Base-by-base conservation (phyloP, 2,113 vertebrate genomes). In the Apteryx mantelli region DNA sequence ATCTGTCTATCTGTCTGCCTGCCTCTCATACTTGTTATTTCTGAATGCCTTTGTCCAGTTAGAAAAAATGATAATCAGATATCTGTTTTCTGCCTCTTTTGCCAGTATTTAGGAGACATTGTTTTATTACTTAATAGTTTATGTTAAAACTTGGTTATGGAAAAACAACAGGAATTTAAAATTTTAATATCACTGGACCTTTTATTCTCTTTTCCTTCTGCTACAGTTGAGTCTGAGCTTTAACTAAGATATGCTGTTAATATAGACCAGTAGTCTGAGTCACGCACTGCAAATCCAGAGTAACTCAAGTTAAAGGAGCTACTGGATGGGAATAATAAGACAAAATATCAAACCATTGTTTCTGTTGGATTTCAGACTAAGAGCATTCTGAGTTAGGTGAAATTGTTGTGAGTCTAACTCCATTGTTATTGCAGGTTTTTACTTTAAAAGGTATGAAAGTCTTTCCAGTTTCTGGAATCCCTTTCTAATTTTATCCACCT, bases 21-120 rank as follows among this genome's bases (percentile, higher is more conserved):
- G 9, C 34, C 30, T 22, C 18, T 44, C 9, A 0, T 1, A 42
- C 66, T 48, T 28, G 0, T 60, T 44, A 0, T 11, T 78, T 36
- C 28, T 18, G 53, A 34, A 16, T n/a, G 34, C 53, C 17, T 64
- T 61, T 76, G 28, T 17, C 7, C 46, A 5, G 2, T 34, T 75
- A 74, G 66, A 55, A 13, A 60, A 40, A 48, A 18, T 6, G n/a
- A 8, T 38, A 22, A 2, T 61, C 7, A 3, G 11, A 3, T 9
- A 1, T 42, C 50, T 71, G 38, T 38, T 66, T 71, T 80, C 64
- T 91, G 66, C 48, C 38, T 63, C 30, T 58, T 48, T 83, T 8
- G 9, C 10, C 42, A 10, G 9, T 32, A 16, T 66, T 58, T 7
- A 13, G 55, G 63, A 80, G 66, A 82, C 36, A 16, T 55, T 34